phyloP scores from a whole-genome alignment of 2,888 invertebrate genomes.

The Chrysomela aeneicollis region DNA sequence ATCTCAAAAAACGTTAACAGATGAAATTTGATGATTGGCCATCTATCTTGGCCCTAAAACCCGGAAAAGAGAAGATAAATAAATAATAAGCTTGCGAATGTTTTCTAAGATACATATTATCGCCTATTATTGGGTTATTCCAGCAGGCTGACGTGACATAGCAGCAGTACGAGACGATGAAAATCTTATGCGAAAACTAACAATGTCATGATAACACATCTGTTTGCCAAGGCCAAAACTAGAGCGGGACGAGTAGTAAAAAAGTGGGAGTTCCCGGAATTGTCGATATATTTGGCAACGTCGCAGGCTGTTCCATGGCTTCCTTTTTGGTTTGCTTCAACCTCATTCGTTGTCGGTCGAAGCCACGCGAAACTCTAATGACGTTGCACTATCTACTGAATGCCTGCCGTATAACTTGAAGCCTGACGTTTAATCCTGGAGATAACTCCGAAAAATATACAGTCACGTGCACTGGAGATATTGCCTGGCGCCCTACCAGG shows the following conservation, averaged over 20 bases:
- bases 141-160: no score
- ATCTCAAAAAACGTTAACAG: no score
- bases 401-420: constrained; percentile 26
- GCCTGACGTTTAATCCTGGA: constrained; percentile 30
- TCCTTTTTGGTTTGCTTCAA: constrained; percentile 29
- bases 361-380: constrained; percentile 28
- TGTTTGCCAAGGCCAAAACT: not conserved
- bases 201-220: not conserved
- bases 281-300: constrained; percentile 19
- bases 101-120: no score
- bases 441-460: constrained; percentile 30
- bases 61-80: no score
- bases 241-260: not conserved
- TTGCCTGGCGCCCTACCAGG: constrained; percentile 3
- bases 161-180: no score
- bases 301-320: constrained; percentile 26
- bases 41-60: no score
- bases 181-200: no score
- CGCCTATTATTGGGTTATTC: no score
- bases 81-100: no score
- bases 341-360: constrained; percentile 25
- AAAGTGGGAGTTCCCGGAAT: not conserved
- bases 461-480: constrained; percentile 21
- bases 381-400: constrained; percentile 36
- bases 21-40: no score